Evolutionary conservation across 1,140 invertebrate genomes (phyloP).

Genomic region (Harpegnathos saltator): DNA sequence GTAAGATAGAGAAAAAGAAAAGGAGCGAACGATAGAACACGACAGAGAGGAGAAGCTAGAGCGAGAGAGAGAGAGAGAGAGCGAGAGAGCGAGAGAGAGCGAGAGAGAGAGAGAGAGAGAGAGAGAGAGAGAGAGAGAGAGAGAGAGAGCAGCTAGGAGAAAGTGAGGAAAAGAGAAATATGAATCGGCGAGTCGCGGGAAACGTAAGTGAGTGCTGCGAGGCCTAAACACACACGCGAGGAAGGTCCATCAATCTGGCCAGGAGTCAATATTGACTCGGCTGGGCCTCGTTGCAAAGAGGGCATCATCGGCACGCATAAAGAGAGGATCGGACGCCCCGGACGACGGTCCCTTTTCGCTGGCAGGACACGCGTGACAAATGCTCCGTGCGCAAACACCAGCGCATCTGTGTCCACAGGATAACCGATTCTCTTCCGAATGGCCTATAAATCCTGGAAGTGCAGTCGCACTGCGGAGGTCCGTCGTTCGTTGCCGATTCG

Average conservation of each 20-base stretch:
- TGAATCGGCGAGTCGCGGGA: conserved; percentile 54
- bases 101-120: background rate
- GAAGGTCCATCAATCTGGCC: conserved; percentile 85
- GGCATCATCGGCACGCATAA: conserved; percentile 83
- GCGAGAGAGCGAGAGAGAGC: background rate
- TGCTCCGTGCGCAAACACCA: conserved; percentile 83
- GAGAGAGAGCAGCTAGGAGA: background rate
- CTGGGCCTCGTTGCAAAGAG: conserved; percentile 84
- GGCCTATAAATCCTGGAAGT: conserved; percentile 73
- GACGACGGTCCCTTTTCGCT: conserved; percentile 80
- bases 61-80: background rate
- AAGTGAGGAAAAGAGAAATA: conserved; percentile 23
- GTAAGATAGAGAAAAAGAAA: background rate
- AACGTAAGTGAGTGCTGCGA: conserved; percentile 83
- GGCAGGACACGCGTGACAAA: conserved; percentile 86
- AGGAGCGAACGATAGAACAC: background rate
- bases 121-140: background rate
- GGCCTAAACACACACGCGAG: conserved; percentile 81
- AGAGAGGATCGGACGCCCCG: conserved; percentile 60
- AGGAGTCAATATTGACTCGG: conserved; percentile 85
- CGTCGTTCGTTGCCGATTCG: conserved; percentile 52
- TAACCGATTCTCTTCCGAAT: conserved; percentile 74
- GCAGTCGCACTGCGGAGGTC: conserved; percentile 57
- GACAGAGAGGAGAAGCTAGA: no score
- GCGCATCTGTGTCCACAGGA: conserved; percentile 85